phyloP scores from a whole-genome alignment of 2,113 vertebrate genomes.

The Trematomus loennbergii region DNA sequence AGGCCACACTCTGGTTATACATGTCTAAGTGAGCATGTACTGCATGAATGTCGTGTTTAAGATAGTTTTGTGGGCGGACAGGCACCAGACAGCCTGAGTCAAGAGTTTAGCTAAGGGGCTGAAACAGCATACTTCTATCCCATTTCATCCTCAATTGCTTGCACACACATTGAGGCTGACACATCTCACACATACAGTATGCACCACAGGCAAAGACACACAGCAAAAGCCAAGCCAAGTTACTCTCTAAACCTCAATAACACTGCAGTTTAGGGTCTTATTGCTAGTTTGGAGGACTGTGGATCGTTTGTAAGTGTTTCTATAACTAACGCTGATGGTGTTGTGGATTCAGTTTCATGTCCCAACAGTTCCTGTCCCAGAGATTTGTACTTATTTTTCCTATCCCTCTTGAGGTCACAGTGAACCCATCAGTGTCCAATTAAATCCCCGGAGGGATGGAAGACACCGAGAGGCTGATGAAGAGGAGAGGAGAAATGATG shows the following conservation, averaged over 20 bases:
- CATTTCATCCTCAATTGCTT: slow-evolving; percentile 39
- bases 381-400: slow-evolving; percentile 1
- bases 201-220: slow-evolving; percentile 26
- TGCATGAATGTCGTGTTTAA: slow-evolving; percentile 52
- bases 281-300: slow-evolving; percentile 24
- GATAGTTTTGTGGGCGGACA: slow-evolving; percentile 64
- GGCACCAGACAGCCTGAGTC: slow-evolving; percentile 71
- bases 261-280: slow-evolving; percentile 33
- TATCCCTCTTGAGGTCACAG: slow-evolving; percentile 33
- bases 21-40: slow-evolving; percentile 55
- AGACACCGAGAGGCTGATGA: slow-evolving; percentile 53
- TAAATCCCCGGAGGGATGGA: slow-evolving; percentile 59
- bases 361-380: slow-evolving; percentile 3
- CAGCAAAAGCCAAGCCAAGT: slow-evolving; percentile 18
- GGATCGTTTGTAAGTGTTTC: slow-evolving; percentile 31
- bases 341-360: slow-evolving; percentile 23
- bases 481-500: slow-evolving; percentile 55
- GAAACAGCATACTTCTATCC: slow-evolving; percentile 19
- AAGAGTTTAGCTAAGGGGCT: slow-evolving; percentile 54
- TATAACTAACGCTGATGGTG: slow-evolving; percentile 4
- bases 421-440: slow-evolving; percentile 67
- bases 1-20: slow-evolving; percentile 48
- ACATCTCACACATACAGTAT: slow-evolving; percentile 24
- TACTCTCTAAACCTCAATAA: slow-evolving; percentile 45
- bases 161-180: slow-evolving; percentile 23